Conservation (phyloP, 1,140 invertebrate genomes). For the Scaptomyza montana region DNA sequence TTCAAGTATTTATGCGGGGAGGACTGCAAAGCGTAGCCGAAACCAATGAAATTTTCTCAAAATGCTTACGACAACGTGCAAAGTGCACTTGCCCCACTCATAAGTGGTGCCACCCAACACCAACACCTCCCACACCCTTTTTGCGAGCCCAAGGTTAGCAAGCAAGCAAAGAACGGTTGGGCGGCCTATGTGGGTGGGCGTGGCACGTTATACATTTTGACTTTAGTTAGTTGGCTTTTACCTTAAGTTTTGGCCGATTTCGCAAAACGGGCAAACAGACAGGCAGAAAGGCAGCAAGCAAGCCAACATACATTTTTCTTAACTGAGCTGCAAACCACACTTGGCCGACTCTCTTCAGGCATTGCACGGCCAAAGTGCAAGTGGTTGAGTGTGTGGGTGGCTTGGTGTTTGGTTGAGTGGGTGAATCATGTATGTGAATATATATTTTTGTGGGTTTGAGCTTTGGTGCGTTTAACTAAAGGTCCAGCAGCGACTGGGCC, state of each 20-base stretch:
- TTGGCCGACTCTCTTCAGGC: slow-evolving; percentile 41
- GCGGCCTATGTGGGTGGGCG: slow-evolving; percentile 41
- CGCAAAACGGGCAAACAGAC: slow-evolving; percentile 29
- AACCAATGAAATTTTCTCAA: slow-evolving; percentile 77
- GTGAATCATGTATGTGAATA: slow-evolving; percentile 63
- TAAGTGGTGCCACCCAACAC: slow-evolving; percentile 15
- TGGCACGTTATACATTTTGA: slow-evolving; percentile 58
- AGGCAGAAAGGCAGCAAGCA: slow-evolving; percentile 27
- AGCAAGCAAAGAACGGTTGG: slow-evolving; percentile 2
- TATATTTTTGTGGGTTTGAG: slow-evolving; percentile 60
- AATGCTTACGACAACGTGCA: slow-evolving; percentile 77
- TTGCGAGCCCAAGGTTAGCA: slow-evolving; percentile 5
- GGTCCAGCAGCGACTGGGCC: slow-evolving; percentile 24
- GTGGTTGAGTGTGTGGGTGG: slow-evolving; percentile 8
- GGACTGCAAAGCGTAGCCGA: slow-evolving; percentile 74
- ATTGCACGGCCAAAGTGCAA: slow-evolving; percentile 8
- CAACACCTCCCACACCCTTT: not conserved
- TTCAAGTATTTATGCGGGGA: slow-evolving; percentile 70
- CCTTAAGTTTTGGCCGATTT: slow-evolving; percentile 68
- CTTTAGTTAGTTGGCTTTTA: slow-evolving; percentile 77
- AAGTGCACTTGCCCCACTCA: slow-evolving; percentile 68
- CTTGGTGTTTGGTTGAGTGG: not conserved
- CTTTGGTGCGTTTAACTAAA: slow-evolving; percentile 56
- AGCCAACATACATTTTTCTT: slow-evolving; percentile 68
- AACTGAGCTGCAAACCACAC: slow-evolving; percentile 47